These are phyloP conservation scores for Athetis lepigone DNA, from an alignment of 2,888 invertebrate species.

Conservation along the genomic window DNA sequence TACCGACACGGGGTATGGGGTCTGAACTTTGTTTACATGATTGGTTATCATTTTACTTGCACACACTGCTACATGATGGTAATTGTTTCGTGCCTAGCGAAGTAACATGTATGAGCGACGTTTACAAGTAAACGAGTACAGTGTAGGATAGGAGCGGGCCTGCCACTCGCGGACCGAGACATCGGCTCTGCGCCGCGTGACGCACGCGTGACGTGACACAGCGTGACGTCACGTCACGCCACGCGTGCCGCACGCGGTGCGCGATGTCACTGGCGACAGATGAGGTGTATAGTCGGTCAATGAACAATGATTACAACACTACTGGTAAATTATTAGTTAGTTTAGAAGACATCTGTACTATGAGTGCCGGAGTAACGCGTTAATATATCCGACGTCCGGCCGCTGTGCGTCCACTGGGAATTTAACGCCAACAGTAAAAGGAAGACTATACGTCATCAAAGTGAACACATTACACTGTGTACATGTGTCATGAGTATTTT, in stretches of 20 bases:
- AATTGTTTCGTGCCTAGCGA: conserved; percentile 5
- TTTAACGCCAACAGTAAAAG: conserved; percentile 9
- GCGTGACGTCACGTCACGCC: too few species aligned
- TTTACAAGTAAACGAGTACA: conserved; percentile 40
- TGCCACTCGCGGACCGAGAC: conserved; percentile 50
- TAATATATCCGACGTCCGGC: conserved; percentile 18
- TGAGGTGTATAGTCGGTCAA: conserved; percentile 6
- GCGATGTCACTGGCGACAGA: neutral
- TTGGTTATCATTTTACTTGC: conserved; percentile 36
- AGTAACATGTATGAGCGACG: conserved; percentile 22
- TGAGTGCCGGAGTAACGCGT: conserved; percentile 14
- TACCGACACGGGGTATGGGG: conserved; percentile 33
- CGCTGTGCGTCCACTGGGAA: conserved; percentile 35
- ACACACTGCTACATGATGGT: conserved; percentile 30
- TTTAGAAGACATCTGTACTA: conserved; percentile 24
- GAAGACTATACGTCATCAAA: conserved; percentile 10
- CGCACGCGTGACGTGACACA: too few species aligned
- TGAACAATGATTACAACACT: conserved; percentile 17
- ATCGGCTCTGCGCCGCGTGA: conserved; percentile 4
- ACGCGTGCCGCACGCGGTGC: too few species aligned
- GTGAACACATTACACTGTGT: conserved; percentile 21
- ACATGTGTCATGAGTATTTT: conserved; percentile 43
- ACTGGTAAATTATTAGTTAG: conserved; percentile 17
- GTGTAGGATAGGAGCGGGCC: conserved; percentile 51
- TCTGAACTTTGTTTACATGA: conserved; percentile 60